Evolutionary conservation across 2,888 invertebrate species (phyloP).

Genomic region (Caradrina kadenii): DNA sequence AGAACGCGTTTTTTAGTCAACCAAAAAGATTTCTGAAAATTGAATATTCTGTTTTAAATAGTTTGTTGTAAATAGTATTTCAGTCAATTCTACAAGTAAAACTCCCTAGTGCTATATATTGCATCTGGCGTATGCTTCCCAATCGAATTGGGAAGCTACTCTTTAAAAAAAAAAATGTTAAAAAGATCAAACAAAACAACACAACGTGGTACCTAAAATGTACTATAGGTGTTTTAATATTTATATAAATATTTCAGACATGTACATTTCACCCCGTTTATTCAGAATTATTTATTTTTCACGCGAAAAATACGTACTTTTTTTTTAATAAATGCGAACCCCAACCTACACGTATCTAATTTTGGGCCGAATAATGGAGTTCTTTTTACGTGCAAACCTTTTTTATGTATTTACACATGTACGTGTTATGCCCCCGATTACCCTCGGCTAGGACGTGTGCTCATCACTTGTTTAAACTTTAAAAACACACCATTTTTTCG

Average conservation of each 20-base stretch:
- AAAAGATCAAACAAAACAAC: not conserved
- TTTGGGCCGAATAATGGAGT: conserved; percentile 75
- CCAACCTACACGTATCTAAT: conserved; percentile 73
- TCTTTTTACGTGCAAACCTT: conserved; percentile 73
- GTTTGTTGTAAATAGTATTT: not conserved
- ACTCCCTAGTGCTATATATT: not conserved
- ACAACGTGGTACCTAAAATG: too few relatives aligned
- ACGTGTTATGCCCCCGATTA: conserved; percentile 66
- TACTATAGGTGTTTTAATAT: not conserved
- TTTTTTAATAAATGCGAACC: conserved; percentile 67
- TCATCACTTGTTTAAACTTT: conserved; percentile 59
- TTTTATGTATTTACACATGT: conserved; percentile 67
- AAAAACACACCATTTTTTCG: conserved; percentile 38
- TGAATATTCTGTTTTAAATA: too few relatives aligned
- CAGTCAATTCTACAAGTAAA: not conserved
- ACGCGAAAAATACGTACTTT: conserved; percentile 43
- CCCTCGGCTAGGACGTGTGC: conserved; percentile 37
- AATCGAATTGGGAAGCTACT: too few relatives aligned
- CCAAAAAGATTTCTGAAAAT: not conserved
- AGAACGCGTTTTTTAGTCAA: not conserved
- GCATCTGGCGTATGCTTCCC: too few relatives aligned
- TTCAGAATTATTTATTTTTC: conserved; percentile 50
- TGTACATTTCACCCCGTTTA: conserved; percentile 25
- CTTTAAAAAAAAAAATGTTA: too few relatives aligned
- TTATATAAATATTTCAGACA: conserved; percentile 11